These are phyloP conservation scores for Calyptomena viridis DNA, from an alignment of 2,113 vertebrate species.

Conservation along the genomic window DNA sequence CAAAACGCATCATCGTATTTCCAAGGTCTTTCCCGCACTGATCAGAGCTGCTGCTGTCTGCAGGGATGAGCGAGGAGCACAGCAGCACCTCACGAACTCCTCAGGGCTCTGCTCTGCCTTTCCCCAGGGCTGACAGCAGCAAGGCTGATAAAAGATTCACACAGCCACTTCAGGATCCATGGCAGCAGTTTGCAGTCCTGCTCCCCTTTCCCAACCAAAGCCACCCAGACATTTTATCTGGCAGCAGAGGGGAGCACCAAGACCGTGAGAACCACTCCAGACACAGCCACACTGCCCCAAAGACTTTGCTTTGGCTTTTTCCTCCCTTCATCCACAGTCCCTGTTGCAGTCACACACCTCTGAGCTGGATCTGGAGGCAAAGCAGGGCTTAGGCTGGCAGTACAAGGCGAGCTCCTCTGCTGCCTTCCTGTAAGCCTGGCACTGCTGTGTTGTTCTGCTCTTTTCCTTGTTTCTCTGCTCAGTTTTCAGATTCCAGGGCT, in stretches of 20 bases:
- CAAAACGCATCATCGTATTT: background rate
- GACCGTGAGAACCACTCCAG: accelerated
- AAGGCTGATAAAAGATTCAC: background rate
- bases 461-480: background rate
- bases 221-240: background rate
- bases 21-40: background rate
- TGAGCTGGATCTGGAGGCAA: background rate
- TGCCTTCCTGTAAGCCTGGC: background rate
- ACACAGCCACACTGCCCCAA: background rate
- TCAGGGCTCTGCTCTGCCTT: background rate
- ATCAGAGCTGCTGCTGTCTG: background rate
- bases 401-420: accelerated
- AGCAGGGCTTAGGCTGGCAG: background rate
- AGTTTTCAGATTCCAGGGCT: background rate
- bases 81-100: background rate
- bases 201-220: background rate
- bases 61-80: background rate
- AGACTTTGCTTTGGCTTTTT: background rate
- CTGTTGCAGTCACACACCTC: background rate
- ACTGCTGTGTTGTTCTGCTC: background rate
- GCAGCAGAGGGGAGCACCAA: background rate
- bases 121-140: background rate
- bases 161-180: background rate
- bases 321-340: background rate
- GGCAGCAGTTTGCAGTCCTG: background rate